Base-by-base conservation (phyloP, 2,113 vertebrate species). In the Oryzias curvinotus region DNA sequence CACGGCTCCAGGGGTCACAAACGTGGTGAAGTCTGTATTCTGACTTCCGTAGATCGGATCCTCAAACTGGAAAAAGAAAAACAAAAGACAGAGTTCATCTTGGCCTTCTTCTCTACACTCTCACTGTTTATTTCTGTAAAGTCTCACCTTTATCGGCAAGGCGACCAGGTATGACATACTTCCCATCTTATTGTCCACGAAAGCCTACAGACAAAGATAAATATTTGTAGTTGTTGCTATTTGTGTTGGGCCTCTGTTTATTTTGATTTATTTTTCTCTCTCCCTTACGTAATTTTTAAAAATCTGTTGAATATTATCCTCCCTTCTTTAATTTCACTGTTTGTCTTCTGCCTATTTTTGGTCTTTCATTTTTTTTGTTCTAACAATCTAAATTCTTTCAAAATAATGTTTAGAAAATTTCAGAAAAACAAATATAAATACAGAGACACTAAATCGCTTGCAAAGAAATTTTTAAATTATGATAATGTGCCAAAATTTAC, bases 1-100 rank as follows among this genome's bases (percentile, higher is more conserved):
- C 14, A 93, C 85, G 52, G 91, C 88, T 75, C 92, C 92, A 0
- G 92, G 92, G 0, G 88, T 92, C 73, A 93, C 90, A 70, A 91
- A 93, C 0, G 88, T 92, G 1, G 91, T 91, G 78, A 93, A 93
- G 72, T 93, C 90, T 4, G 88, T 89, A 71, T 91, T 75, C 3
- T 77, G 52, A 65, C 77, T 90, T 56, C 92, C 92, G 4, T 91
- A 93, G 64, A 93, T 82, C 1, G 92, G 90, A 65, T 93, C 87
- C 52, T 93, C 92, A 52, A 93, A 87, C 92, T 93, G 49, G 1
- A 44, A 49, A 15, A 52, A 8, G 19, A 74, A 15, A 4, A 8
- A 30, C 5, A 62, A 49, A 21, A 15, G 1, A 19, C 16, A 41
- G 4, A 28, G 16, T 21, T 52, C 26, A 1, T 52, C 4, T 51